Evolutionary conservation across 2,797 vertebrate species (phyloP), one percentile per base, ranked within the genome.

Genomic region (Hyperoplus lanceolatus): DNA sequence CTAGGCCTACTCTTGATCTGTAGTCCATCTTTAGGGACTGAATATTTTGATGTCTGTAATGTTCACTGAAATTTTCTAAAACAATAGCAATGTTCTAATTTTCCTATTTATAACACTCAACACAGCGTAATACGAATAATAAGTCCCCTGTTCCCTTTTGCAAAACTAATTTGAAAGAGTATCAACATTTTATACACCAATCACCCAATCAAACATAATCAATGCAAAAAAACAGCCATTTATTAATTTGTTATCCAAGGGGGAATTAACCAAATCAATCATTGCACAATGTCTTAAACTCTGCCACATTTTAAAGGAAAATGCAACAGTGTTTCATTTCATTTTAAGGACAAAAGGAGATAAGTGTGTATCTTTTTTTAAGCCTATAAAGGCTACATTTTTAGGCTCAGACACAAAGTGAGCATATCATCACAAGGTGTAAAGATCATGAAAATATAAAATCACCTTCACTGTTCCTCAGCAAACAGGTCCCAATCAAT

Each of bases 161-260:
- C 10, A 48, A 71, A 29, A 55, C 60, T 0, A 8, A 21, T n/a
- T 62, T 68, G 6, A 53, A 6, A 41, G n/a, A 43, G 18, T 21
- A 43, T 42, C 12, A 58, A 67, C 43, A 29, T 29, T 29, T 29
- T 29, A 29, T 70, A 7, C 73, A 73, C 65, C 15, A 64, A 51
- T 18, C 57, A 82, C 59, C 5, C 48, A 51, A 65, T 74, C 43
- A 59, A 84, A 75, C 61, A 80, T 67, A 79, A 72, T 56, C 13
- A 77, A 81, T 77, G 84, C 61, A 88, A 91, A 90, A 29, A 29
- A 90, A 89, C 83, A 89, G 79, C 73, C 55, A 89, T 93, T 92
- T 93, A 88, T 94, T 93, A 54, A 77, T 79, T 89, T 89, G n/a
- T 83, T 86, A 81, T 81, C 72, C 66, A 79, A 80, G 69, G 74